A percentile compares a stretch with the other conserved stretches of the same genome.
phyloP scores from a whole-genome alignment of 2,888 invertebrate species.

The Noctua janthe region DNA sequence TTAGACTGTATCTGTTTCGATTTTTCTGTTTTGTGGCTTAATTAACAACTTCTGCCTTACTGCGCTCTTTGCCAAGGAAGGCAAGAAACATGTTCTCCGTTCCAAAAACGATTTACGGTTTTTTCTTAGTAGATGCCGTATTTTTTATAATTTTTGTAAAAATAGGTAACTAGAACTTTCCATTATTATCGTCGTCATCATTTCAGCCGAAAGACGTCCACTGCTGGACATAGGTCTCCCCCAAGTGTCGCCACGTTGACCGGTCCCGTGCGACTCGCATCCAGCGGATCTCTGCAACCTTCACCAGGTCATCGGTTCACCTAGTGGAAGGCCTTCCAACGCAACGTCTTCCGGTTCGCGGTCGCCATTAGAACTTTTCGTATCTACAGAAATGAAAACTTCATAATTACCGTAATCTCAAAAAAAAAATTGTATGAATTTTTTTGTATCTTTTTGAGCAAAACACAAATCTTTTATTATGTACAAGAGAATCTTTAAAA shows the following conservation, averaged over 20 bases:
- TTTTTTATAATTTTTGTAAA: neutral
- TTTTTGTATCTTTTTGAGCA: neutral
- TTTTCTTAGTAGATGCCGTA: neutral
- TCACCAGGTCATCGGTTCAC: too few relatives aligned
- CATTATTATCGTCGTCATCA: too few relatives aligned
- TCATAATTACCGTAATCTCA: neutral
- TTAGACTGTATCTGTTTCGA: constrained; percentile 49
- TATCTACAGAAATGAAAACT: neutral
- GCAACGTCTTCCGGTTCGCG: too few relatives aligned
- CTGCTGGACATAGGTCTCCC: too few relatives aligned
- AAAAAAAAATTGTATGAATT: too few relatives aligned
- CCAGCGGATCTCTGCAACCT: too few relatives aligned
- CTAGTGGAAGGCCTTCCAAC: too few relatives aligned
- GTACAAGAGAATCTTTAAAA: neutral
- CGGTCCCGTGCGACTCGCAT: too few relatives aligned
- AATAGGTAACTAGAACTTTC: neutral
- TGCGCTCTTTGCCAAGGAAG: constrained; percentile 10
- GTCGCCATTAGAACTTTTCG: neutral
- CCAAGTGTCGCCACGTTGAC: too few relatives aligned
- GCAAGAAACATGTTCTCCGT: constrained; percentile 14
- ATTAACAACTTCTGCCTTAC: constrained; percentile 51
- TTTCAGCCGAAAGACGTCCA: too few relatives aligned
- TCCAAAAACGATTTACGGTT: constrained; percentile 3
- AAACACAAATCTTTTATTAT: neutral
- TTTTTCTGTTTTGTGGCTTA: constrained; percentile 54